phyloP scores from a whole-genome alignment of 1,140 invertebrate genomes.

The Trinorchestia longiramus region DNA sequence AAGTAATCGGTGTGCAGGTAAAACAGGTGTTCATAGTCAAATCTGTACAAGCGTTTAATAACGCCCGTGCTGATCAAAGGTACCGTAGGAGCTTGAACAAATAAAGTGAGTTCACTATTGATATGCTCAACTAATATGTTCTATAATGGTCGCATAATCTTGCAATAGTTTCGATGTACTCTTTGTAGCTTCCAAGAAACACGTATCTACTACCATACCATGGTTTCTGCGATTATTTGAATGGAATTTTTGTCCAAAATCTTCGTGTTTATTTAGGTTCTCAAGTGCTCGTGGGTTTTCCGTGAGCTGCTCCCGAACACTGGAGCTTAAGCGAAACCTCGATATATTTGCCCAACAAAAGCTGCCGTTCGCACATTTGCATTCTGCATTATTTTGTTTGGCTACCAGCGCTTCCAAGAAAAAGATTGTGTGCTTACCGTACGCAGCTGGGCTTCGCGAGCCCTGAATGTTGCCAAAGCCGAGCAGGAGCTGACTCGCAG shows the following conservation, averaged over 20 bases:
- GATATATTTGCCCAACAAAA: not conserved
- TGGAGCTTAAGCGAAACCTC: not conserved
- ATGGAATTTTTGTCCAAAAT: not conserved
- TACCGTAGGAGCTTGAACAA: too few relatives aligned
- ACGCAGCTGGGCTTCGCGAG: not conserved
- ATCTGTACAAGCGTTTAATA: too few relatives aligned
- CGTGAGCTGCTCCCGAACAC: not conserved
- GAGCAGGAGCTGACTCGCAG: not conserved
- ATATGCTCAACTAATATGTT: too few relatives aligned
- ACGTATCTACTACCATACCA: not conserved
- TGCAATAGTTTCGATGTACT: too few relatives aligned
- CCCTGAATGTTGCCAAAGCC: not conserved
- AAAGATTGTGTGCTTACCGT: not conserved
- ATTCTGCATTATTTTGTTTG: constrained; percentile 2
- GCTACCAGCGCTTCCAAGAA: not conserved
- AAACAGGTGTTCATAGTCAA: too few relatives aligned
- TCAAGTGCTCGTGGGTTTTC: not conserved
- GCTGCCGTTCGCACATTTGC: not conserved
- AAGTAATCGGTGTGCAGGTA: too few relatives aligned
- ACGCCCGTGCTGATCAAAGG: too few relatives aligned
- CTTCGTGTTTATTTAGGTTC: not conserved
- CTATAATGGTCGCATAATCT: too few relatives aligned
- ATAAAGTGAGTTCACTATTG: too few relatives aligned
- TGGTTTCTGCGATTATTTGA: not conserved
- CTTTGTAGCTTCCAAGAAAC: not conserved